Evolutionary conservation across 2,888 invertebrate genomes (phyloP).

Genomic region (Sussaba pulchella): DNA sequence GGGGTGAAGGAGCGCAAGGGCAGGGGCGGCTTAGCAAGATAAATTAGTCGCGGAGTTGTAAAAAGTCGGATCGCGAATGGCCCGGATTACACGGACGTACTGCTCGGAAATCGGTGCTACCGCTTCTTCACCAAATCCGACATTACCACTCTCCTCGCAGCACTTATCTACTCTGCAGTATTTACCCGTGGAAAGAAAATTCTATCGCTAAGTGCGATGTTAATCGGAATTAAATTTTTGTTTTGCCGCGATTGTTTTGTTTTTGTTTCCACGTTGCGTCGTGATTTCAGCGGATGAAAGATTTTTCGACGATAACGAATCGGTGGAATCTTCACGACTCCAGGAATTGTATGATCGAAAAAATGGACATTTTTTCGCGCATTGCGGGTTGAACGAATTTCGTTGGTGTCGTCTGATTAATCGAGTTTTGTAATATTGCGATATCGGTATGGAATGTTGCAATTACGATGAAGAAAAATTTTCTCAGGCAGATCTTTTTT

Average conservation of each 20-base stretch:
- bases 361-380: too few species aligned
- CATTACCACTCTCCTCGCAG: slow-evolving; percentile 35
- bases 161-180: neutral
- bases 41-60: slow-evolving; percentile 77
- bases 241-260: too few species aligned
- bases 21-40: slow-evolving; percentile 74
- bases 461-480: neutral
- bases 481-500: neutral
- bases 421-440: too few species aligned
- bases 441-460: neutral
- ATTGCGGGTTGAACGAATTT: too few species aligned
- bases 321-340: too few species aligned
- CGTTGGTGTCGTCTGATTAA: too few species aligned
- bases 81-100: slow-evolving; percentile 77
- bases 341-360: too few species aligned
- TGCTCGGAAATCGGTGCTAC: slow-evolving; percentile 73
- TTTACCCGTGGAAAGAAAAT: neutral
- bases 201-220: neutral
- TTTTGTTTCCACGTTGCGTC: too few species aligned
- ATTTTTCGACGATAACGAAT: too few species aligned
- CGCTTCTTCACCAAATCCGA: slow-evolving; percentile 67
- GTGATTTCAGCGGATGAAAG: too few species aligned
- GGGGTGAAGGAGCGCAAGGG: too few species aligned
- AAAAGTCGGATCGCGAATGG: slow-evolving; percentile 78
- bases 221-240: neutral